A percentile compares a stretch with the other conserved stretches of the same genome.
Evolutionary conservation across 2,113 vertebrate species (phyloP).

Genomic region (Spea bombifrons): DNA sequence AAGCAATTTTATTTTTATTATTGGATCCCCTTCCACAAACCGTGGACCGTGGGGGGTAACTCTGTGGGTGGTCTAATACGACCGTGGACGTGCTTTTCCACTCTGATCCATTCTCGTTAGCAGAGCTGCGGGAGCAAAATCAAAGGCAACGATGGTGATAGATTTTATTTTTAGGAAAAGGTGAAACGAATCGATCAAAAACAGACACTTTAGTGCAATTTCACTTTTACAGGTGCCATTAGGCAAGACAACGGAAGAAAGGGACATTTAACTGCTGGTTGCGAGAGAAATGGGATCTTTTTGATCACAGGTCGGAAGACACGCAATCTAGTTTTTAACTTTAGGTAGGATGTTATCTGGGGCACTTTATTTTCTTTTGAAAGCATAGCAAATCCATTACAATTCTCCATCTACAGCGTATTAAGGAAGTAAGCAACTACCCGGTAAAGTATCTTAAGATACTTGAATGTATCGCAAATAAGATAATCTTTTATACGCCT

Average conservation of each 20-base stretch:
- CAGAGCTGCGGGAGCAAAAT: background rate
- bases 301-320: background rate
- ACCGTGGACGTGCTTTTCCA: background rate
- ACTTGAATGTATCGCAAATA: constrained; percentile 52
- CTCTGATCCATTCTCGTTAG: background rate
- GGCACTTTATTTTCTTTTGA: constrained; percentile 19
- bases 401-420: constrained; percentile 41
- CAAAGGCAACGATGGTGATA: background rate
- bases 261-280: background rate
- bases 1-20: background rate
- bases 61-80: background rate
- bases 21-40: background rate
- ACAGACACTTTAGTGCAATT: background rate
- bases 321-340: background rate
- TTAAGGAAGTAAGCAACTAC: constrained; percentile 51
- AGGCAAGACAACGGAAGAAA: background rate
- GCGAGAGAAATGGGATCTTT: background rate
- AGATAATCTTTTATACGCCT: constrained; percentile 55
- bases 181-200: background rate
- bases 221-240: background rate
- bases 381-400: constrained; percentile 31
- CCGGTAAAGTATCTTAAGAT: constrained; percentile 54
- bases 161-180: background rate
- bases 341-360: constrained; percentile 19
- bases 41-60: background rate